Base-by-base conservation (phyloP, 2,888 invertebrate species). In the Yponomeuta evonymella region DNA sequence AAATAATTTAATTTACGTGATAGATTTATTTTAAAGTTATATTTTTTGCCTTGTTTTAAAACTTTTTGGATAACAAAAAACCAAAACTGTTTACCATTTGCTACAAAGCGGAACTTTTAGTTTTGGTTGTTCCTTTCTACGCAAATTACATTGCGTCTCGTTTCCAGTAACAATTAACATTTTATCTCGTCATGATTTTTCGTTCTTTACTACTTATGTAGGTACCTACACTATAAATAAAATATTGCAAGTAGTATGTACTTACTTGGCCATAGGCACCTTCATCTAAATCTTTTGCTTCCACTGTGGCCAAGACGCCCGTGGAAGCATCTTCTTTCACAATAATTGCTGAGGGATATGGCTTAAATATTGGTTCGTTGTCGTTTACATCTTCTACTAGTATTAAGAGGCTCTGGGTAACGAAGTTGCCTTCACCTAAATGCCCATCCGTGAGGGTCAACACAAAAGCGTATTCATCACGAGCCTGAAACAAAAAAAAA, bases 331-430 rank as follows among this genome's bases (percentile, higher is more conserved):
- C 95, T 91, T 98, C 98, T 72, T 94, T 94, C 64, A 98, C 93
- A 72, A 94, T 95, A 74, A 98, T 93, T 70, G 97, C 96, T 67
- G 96, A 95, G 78, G 96, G 96, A 88, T 97, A 97, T 30, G 96
- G 95, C 83, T 95, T 95, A 86, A 98, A 98, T 75, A 96, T 94
- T 48, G 98, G 98, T 79, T 95, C 95, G 91, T 98, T 98, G 91
- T 98, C 98, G 82, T 98, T 98, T 67, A 97, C 96, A 84, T 98
- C 98, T 90, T 98, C 98, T 67, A 98, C 97, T 77, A 98, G 93
- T 70, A 98, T 89, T 75, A 98, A 92, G 77, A 98, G 94, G 82
- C 97, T 97, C 90, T 98, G 98, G 1, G 97, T 97, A 77, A 98
- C 96, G 86, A 95, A 97, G 86, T 97, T 97, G 72, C 96, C 97